phyloP scores from a whole-genome alignment of 1,140 invertebrate species.

The Stegodyphus dumicola region DNA sequence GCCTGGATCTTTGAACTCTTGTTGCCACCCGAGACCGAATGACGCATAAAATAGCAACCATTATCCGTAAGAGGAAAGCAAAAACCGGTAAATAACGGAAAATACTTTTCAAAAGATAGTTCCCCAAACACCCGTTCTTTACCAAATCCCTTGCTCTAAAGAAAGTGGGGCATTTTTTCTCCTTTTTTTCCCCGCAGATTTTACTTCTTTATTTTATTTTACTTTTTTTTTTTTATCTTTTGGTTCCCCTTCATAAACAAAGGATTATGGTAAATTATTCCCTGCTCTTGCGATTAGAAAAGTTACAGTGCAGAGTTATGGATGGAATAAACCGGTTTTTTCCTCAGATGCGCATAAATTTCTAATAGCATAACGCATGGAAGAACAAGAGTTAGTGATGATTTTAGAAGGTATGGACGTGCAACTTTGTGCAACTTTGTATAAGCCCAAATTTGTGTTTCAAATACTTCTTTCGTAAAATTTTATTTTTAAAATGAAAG shows the following conservation, averaged over 20 bases:
- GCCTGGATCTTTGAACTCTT: not conserved
- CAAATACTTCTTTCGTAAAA: too few relatives aligned
- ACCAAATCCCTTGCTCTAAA: constrained; percentile 10
- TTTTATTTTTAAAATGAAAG: too few relatives aligned
- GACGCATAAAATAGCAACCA: constrained; percentile 1
- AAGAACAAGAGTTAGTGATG: not conserved
- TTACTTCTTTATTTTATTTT: not conserved
- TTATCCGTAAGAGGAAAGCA: not conserved
- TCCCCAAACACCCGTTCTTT: constrained; percentile 3
- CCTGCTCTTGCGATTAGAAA: not conserved
- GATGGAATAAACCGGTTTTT: not conserved
- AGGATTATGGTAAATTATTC: constrained; percentile 26
- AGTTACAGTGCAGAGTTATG: not conserved
- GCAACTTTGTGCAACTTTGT: too few relatives aligned
- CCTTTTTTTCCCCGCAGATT: too few relatives aligned
- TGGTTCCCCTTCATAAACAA: not conserved
- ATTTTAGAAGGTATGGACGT: too few relatives aligned
- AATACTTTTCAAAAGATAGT: not conserved
- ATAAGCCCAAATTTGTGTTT: too few relatives aligned
- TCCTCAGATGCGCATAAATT: not conserved
- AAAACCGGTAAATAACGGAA: constrained; percentile 9
- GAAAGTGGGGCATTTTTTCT: not conserved
- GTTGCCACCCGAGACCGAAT: not conserved
- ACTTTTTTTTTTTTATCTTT: constrained; percentile 5
- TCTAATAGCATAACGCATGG: not conserved